phyloP scores from a whole-genome alignment of 2,888 invertebrate genomes.

The Andricus curvator region DNA sequence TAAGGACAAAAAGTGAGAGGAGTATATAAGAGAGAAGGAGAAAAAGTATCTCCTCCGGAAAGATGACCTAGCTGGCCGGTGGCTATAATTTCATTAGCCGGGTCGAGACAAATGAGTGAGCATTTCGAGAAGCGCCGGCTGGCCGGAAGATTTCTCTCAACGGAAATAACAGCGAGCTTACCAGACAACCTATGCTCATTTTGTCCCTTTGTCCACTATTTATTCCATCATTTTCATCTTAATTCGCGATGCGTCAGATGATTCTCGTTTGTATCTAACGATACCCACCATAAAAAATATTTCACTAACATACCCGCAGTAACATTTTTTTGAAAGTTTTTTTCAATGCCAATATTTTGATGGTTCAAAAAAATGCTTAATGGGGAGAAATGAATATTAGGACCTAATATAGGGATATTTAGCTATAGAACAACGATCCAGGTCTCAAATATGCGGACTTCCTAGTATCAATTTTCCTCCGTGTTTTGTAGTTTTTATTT shows the following conservation, averaged over 20 bases:
- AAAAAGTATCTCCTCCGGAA: constrained; percentile 56
- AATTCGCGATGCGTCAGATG: background rate
- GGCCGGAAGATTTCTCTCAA: constrained; percentile 71
- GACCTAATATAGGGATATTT: too few relatives aligned
- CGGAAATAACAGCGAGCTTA: constrained; percentile 61
- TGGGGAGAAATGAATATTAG: too few relatives aligned
- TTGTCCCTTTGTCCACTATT: constrained; percentile 14
- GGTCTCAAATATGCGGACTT: too few relatives aligned
- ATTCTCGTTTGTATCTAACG: background rate
- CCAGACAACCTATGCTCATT: constrained; percentile 46
- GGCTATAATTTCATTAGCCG: constrained; percentile 82
- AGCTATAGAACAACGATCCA: too few relatives aligned
- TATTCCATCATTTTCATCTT: constrained; percentile 5
- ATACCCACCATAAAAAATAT: too few relatives aligned
- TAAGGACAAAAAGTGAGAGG: constrained; percentile 51
- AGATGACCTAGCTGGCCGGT: constrained; percentile 70
- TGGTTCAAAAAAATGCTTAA: background rate
- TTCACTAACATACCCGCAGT: too few relatives aligned
- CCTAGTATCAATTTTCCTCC: too few relatives aligned
- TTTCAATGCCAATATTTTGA: too few relatives aligned
- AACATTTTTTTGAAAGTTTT: too few relatives aligned
- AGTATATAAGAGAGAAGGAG: constrained; percentile 50
- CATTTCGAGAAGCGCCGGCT: constrained; percentile 77
- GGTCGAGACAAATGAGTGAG: constrained; percentile 80
- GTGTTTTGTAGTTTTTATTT: too few relatives aligned